Conservation (phyloP, 2,888 invertebrate genomes). For the Melipona beecheii region DNA sequence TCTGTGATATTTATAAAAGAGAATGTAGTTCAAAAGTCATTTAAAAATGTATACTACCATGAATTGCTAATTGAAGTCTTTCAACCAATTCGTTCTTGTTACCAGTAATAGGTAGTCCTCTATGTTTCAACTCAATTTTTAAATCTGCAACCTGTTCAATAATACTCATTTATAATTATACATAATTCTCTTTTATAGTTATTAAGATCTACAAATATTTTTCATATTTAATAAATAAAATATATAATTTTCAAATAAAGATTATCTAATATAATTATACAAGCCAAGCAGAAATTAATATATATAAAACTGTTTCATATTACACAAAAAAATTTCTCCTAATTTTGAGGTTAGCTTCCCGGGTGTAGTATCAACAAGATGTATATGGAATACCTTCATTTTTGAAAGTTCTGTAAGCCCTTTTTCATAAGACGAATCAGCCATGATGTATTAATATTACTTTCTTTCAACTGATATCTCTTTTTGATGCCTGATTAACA, state of each 20-base stretch:
- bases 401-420: conserved; percentile 81
- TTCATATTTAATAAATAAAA: not conserved
- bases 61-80: conserved; percentile 88
- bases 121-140: conserved; percentile 91
- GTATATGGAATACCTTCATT: conserved; percentile 78
- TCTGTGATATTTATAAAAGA: not conserved
- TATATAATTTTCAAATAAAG: not conserved
- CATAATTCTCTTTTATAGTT: not conserved
- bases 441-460: conserved; percentile 72
- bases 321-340: not conserved
- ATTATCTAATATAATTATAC: not conserved
- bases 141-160: conserved; percentile 91
- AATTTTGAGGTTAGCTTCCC: conserved; percentile 44
- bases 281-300: not conserved
- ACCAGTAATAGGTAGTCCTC: conserved; percentile 90
- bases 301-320: not conserved
- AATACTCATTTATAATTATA: not conserved
- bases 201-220: not conserved
- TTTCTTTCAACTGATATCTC: conserved; percentile 86
- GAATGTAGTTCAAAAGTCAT: not conserved
- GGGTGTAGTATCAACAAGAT: conserved; percentile 1
- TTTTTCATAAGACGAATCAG: conserved; percentile 82
- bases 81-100: conserved; percentile 93
- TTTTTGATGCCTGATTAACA: conserved; percentile 78
- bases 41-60: conserved; percentile 77